Evolutionary conservation across 2,888 invertebrate genomes (phyloP).

Genomic region (Morpho achilles): DNA sequence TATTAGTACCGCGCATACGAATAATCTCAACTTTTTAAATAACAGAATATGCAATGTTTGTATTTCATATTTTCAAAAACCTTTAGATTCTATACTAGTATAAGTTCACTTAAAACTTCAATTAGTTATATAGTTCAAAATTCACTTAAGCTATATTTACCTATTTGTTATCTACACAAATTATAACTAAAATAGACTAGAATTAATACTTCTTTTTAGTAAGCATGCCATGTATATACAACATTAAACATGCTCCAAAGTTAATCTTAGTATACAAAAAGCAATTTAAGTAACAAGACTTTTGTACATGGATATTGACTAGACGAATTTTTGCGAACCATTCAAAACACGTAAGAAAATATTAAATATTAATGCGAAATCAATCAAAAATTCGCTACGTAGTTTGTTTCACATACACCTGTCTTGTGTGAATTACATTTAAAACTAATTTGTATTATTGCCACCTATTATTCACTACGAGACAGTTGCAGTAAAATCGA

Average conservation of each 20-base stretch:
- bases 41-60: no score
- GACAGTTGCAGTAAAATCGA: conserved; percentile 29
- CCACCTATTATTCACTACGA: conserved; percentile 28
- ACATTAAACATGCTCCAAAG: conserved; percentile 34
- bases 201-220: conserved; percentile 2
- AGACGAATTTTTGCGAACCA: conserved; percentile 48
- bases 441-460: conserved; percentile 36
- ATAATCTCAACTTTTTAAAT: no score
- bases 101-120: no score
- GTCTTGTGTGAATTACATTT: conserved; percentile 40
- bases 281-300: conserved; percentile 16
- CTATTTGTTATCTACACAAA: conserved; percentile 1
- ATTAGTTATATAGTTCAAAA: conserved; percentile 1
- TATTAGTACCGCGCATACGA: no score
- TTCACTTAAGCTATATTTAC: conserved; percentile 8
- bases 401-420: conserved; percentile 36
- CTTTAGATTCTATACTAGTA: no score
- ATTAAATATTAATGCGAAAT: conserved; percentile 27
- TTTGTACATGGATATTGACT: conserved; percentile 17
- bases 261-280: conserved; percentile 24
- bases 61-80: no score
- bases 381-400: conserved; percentile 13
- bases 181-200: conserved; percentile 9
- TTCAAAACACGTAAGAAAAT: conserved; percentile 47
- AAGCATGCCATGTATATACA: conserved; percentile 27